Percentiles rank a stretch among this genome's conserved stretches.
Conservation (phyloP, 2,113 vertebrate species). For the Chaetops frenatus region DNA sequence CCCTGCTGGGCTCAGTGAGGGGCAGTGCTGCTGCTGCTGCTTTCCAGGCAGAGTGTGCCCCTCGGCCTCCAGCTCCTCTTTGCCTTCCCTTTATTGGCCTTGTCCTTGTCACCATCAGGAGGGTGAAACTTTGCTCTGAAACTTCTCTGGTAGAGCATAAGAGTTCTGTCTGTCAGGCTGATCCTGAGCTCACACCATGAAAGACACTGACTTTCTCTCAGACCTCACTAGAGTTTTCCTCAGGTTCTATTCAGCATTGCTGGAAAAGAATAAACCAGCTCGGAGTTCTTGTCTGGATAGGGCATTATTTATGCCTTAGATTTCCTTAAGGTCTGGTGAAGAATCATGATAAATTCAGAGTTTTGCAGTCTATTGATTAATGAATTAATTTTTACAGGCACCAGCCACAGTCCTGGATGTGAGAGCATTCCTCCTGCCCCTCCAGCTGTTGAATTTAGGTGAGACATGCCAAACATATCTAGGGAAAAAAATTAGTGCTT, state of each 20-base stretch:
- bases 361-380: too few relatives aligned
- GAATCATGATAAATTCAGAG: too few relatives aligned
- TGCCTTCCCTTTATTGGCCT: neutral
- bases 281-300: neutral
- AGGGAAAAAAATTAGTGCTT: neutral
- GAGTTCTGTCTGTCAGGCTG: neutral
- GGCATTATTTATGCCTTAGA: too few relatives aligned
- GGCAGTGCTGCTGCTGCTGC: neutral
- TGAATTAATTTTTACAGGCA: too few relatives aligned
- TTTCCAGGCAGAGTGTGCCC: fast-evolving
- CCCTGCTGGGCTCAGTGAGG: neutral
- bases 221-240: neutral
- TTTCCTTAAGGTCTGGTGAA: too few relatives aligned
- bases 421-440: neutral
- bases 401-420: neutral
- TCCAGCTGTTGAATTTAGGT: neutral
- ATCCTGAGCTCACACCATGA: neutral
- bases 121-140: neutral
- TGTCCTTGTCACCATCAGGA: neutral
- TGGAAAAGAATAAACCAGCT: neutral
- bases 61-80: neutral
- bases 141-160: neutral
- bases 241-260: neutral
- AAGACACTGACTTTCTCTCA: neutral
- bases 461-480: neutral